Evolutionary conservation across 1,140 invertebrate species (phyloP), one percentile per base, ranked within the genome.

Genomic region (Rhyacophila brunnea): DNA sequence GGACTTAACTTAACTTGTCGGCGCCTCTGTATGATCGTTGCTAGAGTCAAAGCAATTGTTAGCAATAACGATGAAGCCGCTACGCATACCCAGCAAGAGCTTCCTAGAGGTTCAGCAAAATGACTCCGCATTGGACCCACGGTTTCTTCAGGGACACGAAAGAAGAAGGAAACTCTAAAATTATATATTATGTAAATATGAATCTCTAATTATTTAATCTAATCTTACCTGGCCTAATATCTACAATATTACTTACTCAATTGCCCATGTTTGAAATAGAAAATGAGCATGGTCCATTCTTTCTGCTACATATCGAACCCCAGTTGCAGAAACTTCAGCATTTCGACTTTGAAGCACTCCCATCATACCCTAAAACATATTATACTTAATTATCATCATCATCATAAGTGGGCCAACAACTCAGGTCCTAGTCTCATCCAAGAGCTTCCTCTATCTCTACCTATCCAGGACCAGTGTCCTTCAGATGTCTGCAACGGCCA

Each of bases 321-420:
- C 58, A 6, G 58, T 48, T 2, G 50, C 23, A n/a, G 36, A 38
- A 6, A 64, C 19, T 18, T 64, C 61, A 1, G 51, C 56, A 35
- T 59, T 45, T 40, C 46, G 36, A 11, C 56, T 40, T 40, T 59
- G 51, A 10, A 64, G 18, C 2, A 14, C 28, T 35, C 61, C 61
- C 57, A 64, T 50, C 56, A 59, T 55, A 9, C 61, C 61, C 61
- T 64, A 14, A 0, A 55, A 48, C 19, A 40, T 19, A 50, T 7
- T 17, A 47, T n/a, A n/a, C n/a, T n/a, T n/a, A n/a, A n/a, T 19
- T 11, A 47, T 19, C 17, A n/a, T n/a, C n/a, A n/a, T n/a, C n/a
- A n/a, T n/a, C n/a, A n/a, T n/a, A n/a, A n/a, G n/a, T n/a, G n/a
- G n/a, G n/a, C n/a, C n/a, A n/a, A n/a, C n/a, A n/a, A n/a, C n/a